A percentile compares a stretch with the other conserved stretches of the same genome.
Conservation (phyloP, 2,113 vertebrate species). For the Lagenorhynchus albirostris region DNA sequence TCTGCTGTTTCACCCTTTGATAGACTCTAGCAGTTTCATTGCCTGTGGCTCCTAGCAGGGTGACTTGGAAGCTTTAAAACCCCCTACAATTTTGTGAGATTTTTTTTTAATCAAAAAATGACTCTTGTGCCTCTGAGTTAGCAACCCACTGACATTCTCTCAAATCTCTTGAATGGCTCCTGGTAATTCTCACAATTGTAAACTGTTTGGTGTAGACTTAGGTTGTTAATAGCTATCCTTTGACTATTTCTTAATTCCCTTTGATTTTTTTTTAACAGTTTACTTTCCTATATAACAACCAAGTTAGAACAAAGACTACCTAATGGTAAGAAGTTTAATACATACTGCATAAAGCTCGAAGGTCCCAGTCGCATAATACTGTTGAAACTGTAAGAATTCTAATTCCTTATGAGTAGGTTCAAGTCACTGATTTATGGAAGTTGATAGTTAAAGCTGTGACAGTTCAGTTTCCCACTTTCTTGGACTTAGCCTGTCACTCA, state of each 20-base stretch:
- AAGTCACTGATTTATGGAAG: background rate
- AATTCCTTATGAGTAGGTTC: background rate
- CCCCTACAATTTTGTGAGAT: conserved; percentile 39
- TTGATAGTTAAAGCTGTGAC: background rate
- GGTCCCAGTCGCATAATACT: background rate
- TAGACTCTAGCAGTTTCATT: background rate
- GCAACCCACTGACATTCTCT: conserved; percentile 26
- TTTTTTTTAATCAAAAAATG: conserved; percentile 61
- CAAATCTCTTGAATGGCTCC: conserved; percentile 48
- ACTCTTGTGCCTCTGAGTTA: conserved; percentile 64
- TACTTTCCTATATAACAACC: background rate
- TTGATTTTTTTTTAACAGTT: background rate
- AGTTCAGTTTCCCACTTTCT: background rate
- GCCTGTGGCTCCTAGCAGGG: background rate
- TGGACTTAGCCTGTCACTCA: background rate
- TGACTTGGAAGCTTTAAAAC: conserved; percentile 43
- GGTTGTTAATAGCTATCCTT: conserved; percentile 32
- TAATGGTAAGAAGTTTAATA: background rate
- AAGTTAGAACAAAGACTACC: background rate
- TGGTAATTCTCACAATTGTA: conserved; percentile 34
- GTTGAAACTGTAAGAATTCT: background rate
- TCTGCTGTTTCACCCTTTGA: conserved; percentile 53
- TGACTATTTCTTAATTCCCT: background rate
- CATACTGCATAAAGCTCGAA: background rate
- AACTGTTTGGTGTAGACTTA: conserved; percentile 19